These are phyloP conservation scores for Sceloporus tristichus DNA, from an alignment of 2,113 vertebrate genomes.

Conservation along the genomic window DNA sequence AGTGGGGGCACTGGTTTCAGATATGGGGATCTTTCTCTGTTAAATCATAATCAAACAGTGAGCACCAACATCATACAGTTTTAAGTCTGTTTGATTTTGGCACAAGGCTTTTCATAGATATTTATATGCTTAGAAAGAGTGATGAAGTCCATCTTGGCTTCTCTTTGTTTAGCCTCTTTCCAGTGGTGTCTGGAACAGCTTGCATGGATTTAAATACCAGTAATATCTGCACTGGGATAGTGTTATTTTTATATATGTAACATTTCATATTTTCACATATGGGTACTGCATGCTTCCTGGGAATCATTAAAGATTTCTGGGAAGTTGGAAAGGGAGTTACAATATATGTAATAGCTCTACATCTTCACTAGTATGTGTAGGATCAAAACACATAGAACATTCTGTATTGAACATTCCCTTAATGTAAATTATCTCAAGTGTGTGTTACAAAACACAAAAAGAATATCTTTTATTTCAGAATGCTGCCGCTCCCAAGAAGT, in stretches of 20 bases:
- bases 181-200: neutral
- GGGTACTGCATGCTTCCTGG: neutral
- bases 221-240: neutral
- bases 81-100: neutral
- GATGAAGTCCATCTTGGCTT: neutral
- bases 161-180: neutral
- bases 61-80: neutral
- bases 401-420: neutral
- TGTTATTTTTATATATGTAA: neutral
- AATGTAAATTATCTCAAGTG: neutral
- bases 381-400: neutral
- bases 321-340: neutral
- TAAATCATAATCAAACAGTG: slow-evolving; percentile 37
- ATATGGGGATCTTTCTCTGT: slow-evolving; percentile 50
- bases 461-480: neutral
- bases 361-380: neutral
- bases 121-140: neutral
- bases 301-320: neutral
- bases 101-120: neutral
- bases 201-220: neutral
- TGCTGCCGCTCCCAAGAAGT: neutral
- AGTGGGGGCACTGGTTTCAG: slow-evolving; percentile 44
- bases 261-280: neutral
- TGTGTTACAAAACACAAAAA: neutral
- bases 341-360: neutral